A percentile compares a stretch with the other conserved stretches of the same genome.
Evolutionary conservation across 2,797 vertebrate genomes (phyloP).

Genomic region (Lithobates sylvaticus): DNA sequence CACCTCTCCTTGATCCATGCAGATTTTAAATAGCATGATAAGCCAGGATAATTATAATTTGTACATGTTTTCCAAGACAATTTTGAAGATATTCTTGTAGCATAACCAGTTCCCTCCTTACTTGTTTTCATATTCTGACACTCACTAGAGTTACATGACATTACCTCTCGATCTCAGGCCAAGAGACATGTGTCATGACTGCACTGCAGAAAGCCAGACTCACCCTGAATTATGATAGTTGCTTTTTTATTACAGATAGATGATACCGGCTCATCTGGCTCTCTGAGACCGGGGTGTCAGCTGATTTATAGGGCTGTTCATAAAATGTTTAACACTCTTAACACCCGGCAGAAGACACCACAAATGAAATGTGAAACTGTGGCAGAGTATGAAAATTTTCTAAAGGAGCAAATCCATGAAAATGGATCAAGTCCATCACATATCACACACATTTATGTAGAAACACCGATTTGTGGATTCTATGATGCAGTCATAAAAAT

Average conservation of each 20-base stretch:
- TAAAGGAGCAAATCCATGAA: slow-evolving; percentile 51
- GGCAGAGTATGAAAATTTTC: slow-evolving; percentile 49
- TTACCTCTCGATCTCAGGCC: slow-evolving; percentile 2
- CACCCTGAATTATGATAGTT: slow-evolving; percentile 50
- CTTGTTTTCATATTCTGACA: slow-evolving; percentile 14
- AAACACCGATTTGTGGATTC: slow-evolving; percentile 26
- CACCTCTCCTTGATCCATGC: background rate
- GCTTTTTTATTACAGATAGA: slow-evolving; percentile 57
- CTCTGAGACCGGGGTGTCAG: slow-evolving; percentile 42
- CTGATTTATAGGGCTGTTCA: slow-evolving; percentile 58
- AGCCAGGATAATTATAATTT: background rate
- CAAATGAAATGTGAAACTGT: slow-evolving; percentile 60
- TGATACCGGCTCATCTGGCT: slow-evolving; percentile 61
- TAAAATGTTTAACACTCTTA: slow-evolving; percentile 62
- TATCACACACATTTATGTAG: slow-evolving; percentile 42
- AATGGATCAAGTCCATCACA: slow-evolving; percentile 51
- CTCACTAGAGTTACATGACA: slow-evolving; percentile 17
- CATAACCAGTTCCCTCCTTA: slow-evolving; percentile 2
- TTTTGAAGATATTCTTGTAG: background rate
- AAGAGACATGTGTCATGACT: slow-evolving; percentile 28
- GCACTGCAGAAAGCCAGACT: slow-evolving; percentile 32
- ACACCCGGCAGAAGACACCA: slow-evolving; percentile 58
- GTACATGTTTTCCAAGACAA: background rate
- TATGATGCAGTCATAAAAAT: slow-evolving; percentile 18
- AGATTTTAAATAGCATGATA: too few relatives aligned